phyloP scores from a whole-genome alignment of 2,113 vertebrate genomes.

The Pavo muticus region DNA sequence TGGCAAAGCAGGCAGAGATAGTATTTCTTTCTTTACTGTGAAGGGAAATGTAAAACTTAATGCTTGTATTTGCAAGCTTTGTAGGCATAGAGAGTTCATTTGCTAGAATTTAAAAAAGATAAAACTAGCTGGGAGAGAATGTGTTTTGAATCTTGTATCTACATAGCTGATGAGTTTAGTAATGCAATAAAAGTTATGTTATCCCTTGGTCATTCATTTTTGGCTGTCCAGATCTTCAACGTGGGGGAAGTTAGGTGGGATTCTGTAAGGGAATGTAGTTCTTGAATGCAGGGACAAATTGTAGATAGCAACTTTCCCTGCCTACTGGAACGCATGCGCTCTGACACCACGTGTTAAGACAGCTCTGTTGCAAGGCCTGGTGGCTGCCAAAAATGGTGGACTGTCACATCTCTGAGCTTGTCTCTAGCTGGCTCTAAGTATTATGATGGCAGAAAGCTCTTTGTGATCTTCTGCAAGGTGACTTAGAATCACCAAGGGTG shows the following conservation, averaged over 20 bases:
- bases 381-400: background rate
- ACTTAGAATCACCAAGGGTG: background rate
- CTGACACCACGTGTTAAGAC: background rate
- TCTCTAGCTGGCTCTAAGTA: background rate
- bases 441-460: background rate
- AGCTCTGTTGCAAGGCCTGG: background rate
- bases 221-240: background rate
- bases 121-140: background rate
- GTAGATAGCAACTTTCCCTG: background rate
- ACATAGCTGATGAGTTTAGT: background rate
- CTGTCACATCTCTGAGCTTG: background rate
- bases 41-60: background rate
- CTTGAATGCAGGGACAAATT: background rate
- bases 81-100: background rate
- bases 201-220: accelerated
- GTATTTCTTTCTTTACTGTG: background rate
- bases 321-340: background rate
- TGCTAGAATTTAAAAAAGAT: background rate
- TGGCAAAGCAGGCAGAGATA: background rate
- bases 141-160: background rate
- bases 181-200: background rate
- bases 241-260: background rate
- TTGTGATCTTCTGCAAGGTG: background rate
- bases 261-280: background rate
- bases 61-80: background rate